Conservation (phyloP, 30 jellyfish, hydroid and myxozoan genomes). For the Hydractinia symbiolongicarpus region DNA sequence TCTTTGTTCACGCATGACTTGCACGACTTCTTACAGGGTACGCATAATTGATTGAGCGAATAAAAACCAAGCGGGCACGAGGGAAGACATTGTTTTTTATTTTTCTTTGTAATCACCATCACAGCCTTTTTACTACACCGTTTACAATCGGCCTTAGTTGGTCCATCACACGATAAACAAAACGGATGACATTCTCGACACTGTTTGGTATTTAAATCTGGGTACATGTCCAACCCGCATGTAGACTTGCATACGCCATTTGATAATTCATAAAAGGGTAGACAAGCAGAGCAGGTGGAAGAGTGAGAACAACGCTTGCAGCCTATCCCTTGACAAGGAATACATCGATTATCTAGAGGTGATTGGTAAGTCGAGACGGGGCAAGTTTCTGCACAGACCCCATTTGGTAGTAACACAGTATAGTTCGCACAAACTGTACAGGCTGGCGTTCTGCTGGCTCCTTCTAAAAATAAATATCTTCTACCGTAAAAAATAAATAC, state of each 20-base stretch:
- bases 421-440: slow-evolving; percentile 29
- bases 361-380: slow-evolving; percentile 12
- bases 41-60: background rate
- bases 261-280: slow-evolving; percentile 26
- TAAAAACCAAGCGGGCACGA: slow-evolving; percentile 17
- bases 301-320: slow-evolving; percentile 11
- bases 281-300: slow-evolving; percentile 44
- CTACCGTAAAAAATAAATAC: background rate
- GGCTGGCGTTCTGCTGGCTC: background rate
- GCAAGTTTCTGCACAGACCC: slow-evolving; percentile 14
- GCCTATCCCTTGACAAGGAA: slow-evolving; percentile 12
- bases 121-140: slow-evolving; percentile 35
- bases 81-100: background rate
- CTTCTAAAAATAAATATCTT: background rate
- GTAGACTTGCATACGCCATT: slow-evolving; percentile 43
- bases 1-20: slow-evolving; percentile 3
- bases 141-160: slow-evolving; percentile 40
- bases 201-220: slow-evolving; percentile 4
- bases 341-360: slow-evolving; percentile 29
- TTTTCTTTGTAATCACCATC: background rate
- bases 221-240: slow-evolving; percentile 47
- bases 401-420: slow-evolving; percentile 25
- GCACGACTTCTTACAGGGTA: background rate
- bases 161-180: slow-evolving; percentile 56
- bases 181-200: slow-evolving; percentile 52